Evolutionary conservation across 2,888 invertebrate species (phyloP).

Genomic region (Cacoxenus indagator): DNA sequence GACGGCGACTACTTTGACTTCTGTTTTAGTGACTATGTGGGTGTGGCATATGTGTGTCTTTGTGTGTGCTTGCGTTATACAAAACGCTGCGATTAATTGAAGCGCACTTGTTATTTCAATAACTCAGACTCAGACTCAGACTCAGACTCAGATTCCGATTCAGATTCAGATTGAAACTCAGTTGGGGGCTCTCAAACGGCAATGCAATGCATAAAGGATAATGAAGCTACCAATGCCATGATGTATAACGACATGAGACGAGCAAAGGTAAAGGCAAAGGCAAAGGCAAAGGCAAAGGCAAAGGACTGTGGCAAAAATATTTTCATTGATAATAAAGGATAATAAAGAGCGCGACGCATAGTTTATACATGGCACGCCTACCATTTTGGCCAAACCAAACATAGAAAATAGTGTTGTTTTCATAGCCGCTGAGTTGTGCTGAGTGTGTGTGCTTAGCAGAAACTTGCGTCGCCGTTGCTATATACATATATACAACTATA

Average conservation of each 20-base stretch:
- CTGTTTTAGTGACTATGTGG: background rate
- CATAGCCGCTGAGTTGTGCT: too few species aligned
- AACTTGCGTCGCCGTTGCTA: too few species aligned
- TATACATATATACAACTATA: too few species aligned
- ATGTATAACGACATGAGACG: background rate
- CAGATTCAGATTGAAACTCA: too few species aligned
- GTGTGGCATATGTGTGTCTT: background rate
- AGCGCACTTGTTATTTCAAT: conserved; percentile 23
- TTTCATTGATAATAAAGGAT: conserved; percentile 24
- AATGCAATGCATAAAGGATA: conserved; percentile 2
- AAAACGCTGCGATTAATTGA: conserved; percentile 21
- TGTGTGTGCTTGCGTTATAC: background rate
- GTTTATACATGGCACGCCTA: background rate
- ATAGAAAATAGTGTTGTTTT: background rate
- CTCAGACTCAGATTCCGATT: background rate
- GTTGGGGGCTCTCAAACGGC: too few species aligned
- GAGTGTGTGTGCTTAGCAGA: too few species aligned
- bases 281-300: background rate
- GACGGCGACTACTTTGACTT: background rate
- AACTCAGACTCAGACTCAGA: background rate
- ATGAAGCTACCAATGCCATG: background rate
- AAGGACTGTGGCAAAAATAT: conserved; percentile 21
- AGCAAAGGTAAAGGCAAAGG: background rate
- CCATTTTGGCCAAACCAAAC: background rate
- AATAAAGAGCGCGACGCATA: conserved; percentile 9